A percentile compares a stretch with the other conserved stretches of the same genome.
phyloP scores from a whole-genome alignment of 2,888 invertebrate genomes.

The Timandra comae region DNA sequence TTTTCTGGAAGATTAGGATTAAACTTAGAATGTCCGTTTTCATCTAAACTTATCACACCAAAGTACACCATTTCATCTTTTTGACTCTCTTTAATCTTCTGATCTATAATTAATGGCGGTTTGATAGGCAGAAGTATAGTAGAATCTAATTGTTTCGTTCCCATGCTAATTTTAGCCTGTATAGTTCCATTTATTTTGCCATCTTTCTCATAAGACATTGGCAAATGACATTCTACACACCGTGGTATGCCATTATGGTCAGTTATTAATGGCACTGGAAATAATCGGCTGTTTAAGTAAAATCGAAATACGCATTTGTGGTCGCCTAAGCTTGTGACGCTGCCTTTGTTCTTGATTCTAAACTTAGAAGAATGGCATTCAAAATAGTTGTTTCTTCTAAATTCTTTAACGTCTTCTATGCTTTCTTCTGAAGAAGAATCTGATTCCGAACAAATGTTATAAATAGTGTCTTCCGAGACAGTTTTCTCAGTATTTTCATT shows the following conservation, averaged over 20 bases:
- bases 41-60: constrained; percentile 52
- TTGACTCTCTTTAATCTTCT: constrained; percentile 35
- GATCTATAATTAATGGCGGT: constrained; percentile 52
- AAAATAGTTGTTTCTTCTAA: constrained; percentile 76
- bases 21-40: constrained; percentile 47
- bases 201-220: constrained; percentile 34
- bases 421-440: constrained; percentile 34
- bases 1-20: constrained; percentile 42
- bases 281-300: constrained; percentile 74
- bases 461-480: constrained; percentile 25
- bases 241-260: constrained; percentile 63
- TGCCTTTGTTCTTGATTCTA: constrained; percentile 36
- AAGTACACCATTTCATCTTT: constrained; percentile 50
- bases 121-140: constrained; percentile 54
- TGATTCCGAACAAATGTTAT: constrained; percentile 30
- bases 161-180: constrained; percentile 61
- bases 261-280: constrained; percentile 68
- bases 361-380: constrained; percentile 77
- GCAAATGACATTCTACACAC: constrained; percentile 70
- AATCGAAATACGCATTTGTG: constrained; percentile 76
- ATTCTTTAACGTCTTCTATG: constrained; percentile 51
- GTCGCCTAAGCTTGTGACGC: constrained; percentile 35
- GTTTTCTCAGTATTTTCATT: constrained; percentile 41
- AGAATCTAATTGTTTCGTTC: constrained; percentile 43
- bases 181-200: constrained; percentile 50